phyloP scores from a whole-genome alignment of 2,888 invertebrate genomes.

The Stenodema calcarata region DNA sequence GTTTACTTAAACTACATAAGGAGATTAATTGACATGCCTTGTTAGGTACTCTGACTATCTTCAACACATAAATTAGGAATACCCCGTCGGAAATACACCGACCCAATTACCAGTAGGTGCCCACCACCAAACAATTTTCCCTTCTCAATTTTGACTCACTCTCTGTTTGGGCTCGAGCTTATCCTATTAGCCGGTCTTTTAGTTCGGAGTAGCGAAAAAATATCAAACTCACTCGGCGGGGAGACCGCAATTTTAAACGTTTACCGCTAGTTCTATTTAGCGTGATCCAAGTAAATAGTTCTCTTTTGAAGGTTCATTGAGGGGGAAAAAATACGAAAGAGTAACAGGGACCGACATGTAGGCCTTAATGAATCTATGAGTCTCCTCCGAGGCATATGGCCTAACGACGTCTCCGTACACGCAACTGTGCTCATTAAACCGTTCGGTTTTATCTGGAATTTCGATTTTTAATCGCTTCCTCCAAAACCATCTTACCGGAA shows the following conservation, averaged over 20 bases:
- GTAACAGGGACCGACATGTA: neutral
- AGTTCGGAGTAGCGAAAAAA: no score
- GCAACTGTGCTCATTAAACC: conserved; percentile 52
- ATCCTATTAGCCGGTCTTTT: no score
- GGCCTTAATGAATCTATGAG: conserved; percentile 16
- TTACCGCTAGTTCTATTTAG: neutral
- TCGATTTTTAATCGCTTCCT: conserved; percentile 54
- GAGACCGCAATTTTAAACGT: neutral
- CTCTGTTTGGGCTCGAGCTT: no score
- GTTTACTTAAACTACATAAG: no score
- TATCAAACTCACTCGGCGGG: no score
- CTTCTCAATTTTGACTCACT: no score
- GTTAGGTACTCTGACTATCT: no score
- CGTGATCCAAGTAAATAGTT: neutral
- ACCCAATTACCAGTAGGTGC: no score
- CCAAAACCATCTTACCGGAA: conserved; percentile 22
- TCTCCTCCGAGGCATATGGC: conserved; percentile 39
- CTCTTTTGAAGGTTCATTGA: neutral
- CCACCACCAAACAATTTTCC: no score
- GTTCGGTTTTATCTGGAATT: conserved; percentile 54
- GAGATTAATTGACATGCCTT: no score
- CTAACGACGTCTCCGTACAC: conserved; percentile 50
- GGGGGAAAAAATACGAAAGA: neutral
- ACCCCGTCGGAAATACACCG: no score
- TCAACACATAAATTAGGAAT: no score